phyloP scores from a whole-genome alignment of 2,113 vertebrate genomes.

The Rallus limicola region DNA sequence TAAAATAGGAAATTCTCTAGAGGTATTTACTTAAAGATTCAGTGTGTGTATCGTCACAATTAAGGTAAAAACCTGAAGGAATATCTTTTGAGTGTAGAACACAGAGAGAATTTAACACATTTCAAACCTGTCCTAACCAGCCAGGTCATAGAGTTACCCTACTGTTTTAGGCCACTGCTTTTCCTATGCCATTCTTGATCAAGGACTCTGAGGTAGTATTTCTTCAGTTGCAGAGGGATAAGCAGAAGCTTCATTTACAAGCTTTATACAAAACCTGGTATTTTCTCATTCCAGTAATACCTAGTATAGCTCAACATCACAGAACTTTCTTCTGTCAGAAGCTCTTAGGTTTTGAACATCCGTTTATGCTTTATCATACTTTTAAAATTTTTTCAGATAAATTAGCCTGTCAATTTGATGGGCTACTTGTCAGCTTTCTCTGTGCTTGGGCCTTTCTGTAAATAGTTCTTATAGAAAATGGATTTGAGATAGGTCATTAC shows the following conservation, averaged over 20 bases:
- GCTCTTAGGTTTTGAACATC: background rate
- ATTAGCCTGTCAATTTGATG: background rate
- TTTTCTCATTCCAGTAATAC: background rate
- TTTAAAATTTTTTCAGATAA: background rate
- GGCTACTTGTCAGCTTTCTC: background rate
- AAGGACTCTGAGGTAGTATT: background rate
- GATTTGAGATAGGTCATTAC: background rate
- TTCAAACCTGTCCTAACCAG: background rate
- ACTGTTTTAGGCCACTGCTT: background rate
- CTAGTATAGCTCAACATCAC: background rate
- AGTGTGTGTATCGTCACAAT: background rate
- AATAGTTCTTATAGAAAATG: background rate
- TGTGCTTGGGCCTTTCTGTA: background rate
- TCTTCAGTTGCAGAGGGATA: background rate
- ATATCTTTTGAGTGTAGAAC: background rate
- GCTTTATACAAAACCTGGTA: background rate
- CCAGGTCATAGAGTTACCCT: background rate
- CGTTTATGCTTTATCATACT: background rate
- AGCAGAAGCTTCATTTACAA: background rate
- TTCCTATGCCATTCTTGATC: background rate
- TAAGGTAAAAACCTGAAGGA: background rate
- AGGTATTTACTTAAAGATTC: background rate
- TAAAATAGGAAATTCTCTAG: background rate
- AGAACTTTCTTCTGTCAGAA: background rate
- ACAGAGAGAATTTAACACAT: background rate